Percentiles rank a stretch among this genome's conserved stretches.
phyloP scores from a whole-genome alignment of 2,113 vertebrate genomes.

The Camarhynchus parvulus region DNA sequence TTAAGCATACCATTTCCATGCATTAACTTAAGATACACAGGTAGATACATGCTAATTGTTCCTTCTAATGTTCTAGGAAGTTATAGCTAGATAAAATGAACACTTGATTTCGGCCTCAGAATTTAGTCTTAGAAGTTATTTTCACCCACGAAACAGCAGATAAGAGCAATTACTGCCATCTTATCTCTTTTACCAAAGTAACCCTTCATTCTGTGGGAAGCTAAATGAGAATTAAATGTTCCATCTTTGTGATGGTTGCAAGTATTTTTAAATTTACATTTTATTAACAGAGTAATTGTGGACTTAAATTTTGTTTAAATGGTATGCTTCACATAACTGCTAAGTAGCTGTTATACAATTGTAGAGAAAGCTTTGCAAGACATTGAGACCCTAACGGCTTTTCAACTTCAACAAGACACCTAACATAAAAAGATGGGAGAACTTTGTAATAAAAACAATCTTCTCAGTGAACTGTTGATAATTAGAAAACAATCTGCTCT shows the following conservation, averaged over 20 bases:
- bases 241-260: constrained; percentile 67
- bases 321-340: constrained; percentile 73
- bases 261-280: constrained; percentile 79
- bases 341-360: constrained; percentile 76
- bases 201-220: constrained; percentile 73
- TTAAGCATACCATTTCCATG: constrained; percentile 42
- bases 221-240: constrained; percentile 70
- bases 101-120: constrained; percentile 56
- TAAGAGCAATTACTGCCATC: constrained; percentile 71
- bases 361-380: constrained; percentile 66
- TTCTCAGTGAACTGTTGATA: constrained; percentile 77
- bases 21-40: constrained; percentile 60
- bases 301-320: constrained; percentile 80
- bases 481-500: constrained; percentile 72
- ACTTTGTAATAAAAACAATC: constrained; percentile 77
- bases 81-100: constrained; percentile 48
- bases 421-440: constrained; percentile 71
- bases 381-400: constrained; percentile 74
- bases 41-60: constrained; percentile 57
- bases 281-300: constrained; percentile 80
- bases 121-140: constrained; percentile 68
- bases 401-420: constrained; percentile 74
- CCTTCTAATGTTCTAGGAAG: constrained; percentile 55
- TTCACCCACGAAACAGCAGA: constrained; percentile 53
- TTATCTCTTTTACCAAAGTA: constrained; percentile 73